Percentiles rank a stretch among this genome's conserved stretches.
Evolutionary conservation across 2,888 invertebrate genomes (phyloP).

Genomic region (Cyrtodaria siliqua): DNA sequence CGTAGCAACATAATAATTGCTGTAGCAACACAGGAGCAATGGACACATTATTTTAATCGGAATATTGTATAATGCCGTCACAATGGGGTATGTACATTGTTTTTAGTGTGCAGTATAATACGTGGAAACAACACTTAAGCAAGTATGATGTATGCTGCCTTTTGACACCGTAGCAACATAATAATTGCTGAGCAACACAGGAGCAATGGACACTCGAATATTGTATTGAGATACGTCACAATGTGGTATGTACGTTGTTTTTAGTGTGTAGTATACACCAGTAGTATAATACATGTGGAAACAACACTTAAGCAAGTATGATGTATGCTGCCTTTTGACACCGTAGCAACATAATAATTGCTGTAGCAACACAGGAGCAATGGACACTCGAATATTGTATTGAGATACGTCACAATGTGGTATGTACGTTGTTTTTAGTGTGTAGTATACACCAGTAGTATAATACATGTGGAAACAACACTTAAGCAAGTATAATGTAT

Average conservation of each 20-base stretch:
- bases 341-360: neutral
- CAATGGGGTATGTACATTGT: too few relatives aligned
- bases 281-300: neutral
- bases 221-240: too few relatives aligned
- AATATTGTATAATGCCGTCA: too few relatives aligned
- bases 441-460: neutral
- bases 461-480: constrained; percentile 18
- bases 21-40: constrained; percentile 18
- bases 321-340: constrained; percentile 17
- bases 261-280: too few relatives aligned
- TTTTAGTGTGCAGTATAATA: neutral
- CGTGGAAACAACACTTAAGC: constrained; percentile 14
- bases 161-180: constrained; percentile 9
- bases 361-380: neutral
- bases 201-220: neutral
- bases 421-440: neutral
- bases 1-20: constrained; percentile 3
- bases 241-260: too few relatives aligned
- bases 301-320: neutral
- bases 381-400: neutral
- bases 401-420: too few relatives aligned
- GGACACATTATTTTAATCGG: neutral
- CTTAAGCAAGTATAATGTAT: constrained; percentile 14
- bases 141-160: constrained; percentile 25
- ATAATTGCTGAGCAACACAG: neutral